A percentile compares a stretch with the other conserved stretches of the same genome.
phyloP scores from a whole-genome alignment of 2,888 invertebrate species.

The Hoplodrina ambigua region DNA sequence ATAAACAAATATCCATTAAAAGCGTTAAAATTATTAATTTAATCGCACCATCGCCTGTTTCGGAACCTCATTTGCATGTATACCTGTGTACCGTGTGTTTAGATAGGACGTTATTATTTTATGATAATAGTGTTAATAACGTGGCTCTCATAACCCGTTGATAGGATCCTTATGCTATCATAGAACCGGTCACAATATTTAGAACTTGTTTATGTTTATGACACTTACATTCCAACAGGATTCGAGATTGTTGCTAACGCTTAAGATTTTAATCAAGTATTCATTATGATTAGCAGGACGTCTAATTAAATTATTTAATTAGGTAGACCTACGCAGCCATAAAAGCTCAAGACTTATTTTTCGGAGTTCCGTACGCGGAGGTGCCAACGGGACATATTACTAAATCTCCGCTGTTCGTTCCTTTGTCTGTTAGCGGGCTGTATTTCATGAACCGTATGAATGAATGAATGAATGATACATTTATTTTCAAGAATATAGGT shows the following conservation, averaged over 20 bases:
- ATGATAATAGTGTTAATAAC: conserved; percentile 78
- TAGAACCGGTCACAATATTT: conserved; percentile 69
- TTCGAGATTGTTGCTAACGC: conserved; percentile 1
- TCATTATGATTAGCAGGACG: conserved; percentile 1
- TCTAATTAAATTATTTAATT: conserved; percentile 1
- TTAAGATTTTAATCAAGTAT: conserved; percentile 15
- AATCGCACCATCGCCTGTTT: conserved; percentile 72
- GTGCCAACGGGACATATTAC: no score
- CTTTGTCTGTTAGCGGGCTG: no score
- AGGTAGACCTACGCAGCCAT: not conserved
- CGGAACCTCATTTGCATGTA: conserved; percentile 77
- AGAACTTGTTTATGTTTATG: conserved; percentile 67
- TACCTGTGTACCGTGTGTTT: conserved; percentile 72
- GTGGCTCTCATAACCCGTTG: conserved; percentile 56
- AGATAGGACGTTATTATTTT: conserved; percentile 79
- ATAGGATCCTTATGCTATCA: conserved; percentile 66
- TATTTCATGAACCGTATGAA: no score
- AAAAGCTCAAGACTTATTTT: not conserved
- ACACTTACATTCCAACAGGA: conserved; percentile 36
- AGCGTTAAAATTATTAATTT: conserved; percentile 85
- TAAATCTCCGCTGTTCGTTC: no score
- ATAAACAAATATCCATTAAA: conserved; percentile 85
- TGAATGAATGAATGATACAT: no score
- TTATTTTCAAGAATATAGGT: no score
- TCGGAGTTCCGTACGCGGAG: not conserved